Percentiles rank a stretch among this genome's conserved stretches.
Conservation (phyloP, 2,888 invertebrate genomes). For the Amphiduros pacificus region DNA sequence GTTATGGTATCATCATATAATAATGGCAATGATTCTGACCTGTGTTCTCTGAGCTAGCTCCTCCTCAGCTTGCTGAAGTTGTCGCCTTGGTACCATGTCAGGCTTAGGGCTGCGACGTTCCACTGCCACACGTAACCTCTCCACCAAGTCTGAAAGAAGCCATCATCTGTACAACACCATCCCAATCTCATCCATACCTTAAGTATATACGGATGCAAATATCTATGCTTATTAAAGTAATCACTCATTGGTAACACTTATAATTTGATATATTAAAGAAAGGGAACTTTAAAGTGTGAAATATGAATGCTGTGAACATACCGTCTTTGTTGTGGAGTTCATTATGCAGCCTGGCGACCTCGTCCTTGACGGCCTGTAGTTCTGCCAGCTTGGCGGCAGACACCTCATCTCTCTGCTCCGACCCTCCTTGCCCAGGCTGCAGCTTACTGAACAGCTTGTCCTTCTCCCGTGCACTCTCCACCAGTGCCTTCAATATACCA, state of each 20-base stretch:
- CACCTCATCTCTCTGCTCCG: neutral
- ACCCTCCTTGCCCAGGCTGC: conserved; percentile 15
- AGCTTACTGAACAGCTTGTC: conserved; percentile 34
- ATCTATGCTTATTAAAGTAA: too few species aligned
- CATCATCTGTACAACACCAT: neutral
- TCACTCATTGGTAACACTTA: too few species aligned
- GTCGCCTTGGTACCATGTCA: conserved; percentile 16
- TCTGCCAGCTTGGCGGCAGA: conserved; percentile 22
- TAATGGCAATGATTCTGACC: conserved; percentile 14
- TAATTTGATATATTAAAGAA: too few species aligned
- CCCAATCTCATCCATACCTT: too few species aligned
- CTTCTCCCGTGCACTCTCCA: conserved; percentile 39
- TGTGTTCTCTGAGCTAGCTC: conserved; percentile 37
- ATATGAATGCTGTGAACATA: conserved; percentile 1
- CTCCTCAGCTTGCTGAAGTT: conserved; percentile 40
- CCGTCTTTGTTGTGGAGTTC: conserved; percentile 32
- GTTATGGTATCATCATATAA: too few species aligned
- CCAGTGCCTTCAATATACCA: conserved; percentile 29
- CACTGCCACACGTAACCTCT: conserved; percentile 8
- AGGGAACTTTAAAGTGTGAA: neutral
- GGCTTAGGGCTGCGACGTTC: conserved; percentile 9
- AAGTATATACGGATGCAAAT: too few species aligned
- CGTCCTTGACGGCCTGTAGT: conserved; percentile 27
- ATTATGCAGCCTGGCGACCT: conserved; percentile 28
- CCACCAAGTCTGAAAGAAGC: conserved; percentile 17